A percentile compares a stretch with the other conserved stretches of the same genome.
These are phyloP conservation scores for Chaenodraco wilsoni DNA, from an alignment of 2,797 vertebrate species.

Conservation along the genomic window DNA sequence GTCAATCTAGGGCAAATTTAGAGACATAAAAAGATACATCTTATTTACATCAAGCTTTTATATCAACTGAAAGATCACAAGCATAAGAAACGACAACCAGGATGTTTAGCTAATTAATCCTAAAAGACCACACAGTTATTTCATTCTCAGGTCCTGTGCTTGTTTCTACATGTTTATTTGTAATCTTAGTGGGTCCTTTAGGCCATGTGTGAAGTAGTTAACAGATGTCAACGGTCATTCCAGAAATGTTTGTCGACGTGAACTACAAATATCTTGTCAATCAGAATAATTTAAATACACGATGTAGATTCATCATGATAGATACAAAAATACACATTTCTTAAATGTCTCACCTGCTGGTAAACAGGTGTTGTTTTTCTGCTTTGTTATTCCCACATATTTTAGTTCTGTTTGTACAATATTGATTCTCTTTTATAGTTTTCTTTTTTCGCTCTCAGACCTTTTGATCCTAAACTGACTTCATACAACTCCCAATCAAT, in stretches of 20 bases:
- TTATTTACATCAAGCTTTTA: background rate
- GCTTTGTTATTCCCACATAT: conserved; percentile 15
- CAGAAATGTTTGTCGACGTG: background rate
- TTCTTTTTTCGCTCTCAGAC: background rate
- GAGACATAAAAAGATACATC: background rate
- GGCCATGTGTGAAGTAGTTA: conserved; percentile 10
- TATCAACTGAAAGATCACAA: conserved; percentile 9
- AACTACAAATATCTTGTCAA: conserved; percentile 2
- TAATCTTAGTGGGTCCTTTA: background rate
- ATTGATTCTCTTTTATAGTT: conserved; percentile 43
- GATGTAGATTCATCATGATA: conserved; percentile 9
- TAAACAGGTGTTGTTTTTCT: background rate
- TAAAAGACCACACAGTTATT: background rate
- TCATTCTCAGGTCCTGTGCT: background rate
- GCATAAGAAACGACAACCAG: background rate
- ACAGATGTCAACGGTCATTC: conserved; percentile 6
- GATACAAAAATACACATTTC: background rate
- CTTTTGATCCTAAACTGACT: conserved; percentile 29
- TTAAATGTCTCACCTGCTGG: background rate
- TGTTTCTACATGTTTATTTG: conserved; percentile 6
- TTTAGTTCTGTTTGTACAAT: conserved; percentile 11
- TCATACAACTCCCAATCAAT: conserved; percentile 43
- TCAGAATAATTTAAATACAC: background rate
- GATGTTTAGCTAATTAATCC: conserved; percentile 9
- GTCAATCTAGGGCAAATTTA: conserved; percentile 12